phyloP scores from a whole-genome alignment of 2,113 vertebrate species.

The Anhinga anhinga region DNA sequence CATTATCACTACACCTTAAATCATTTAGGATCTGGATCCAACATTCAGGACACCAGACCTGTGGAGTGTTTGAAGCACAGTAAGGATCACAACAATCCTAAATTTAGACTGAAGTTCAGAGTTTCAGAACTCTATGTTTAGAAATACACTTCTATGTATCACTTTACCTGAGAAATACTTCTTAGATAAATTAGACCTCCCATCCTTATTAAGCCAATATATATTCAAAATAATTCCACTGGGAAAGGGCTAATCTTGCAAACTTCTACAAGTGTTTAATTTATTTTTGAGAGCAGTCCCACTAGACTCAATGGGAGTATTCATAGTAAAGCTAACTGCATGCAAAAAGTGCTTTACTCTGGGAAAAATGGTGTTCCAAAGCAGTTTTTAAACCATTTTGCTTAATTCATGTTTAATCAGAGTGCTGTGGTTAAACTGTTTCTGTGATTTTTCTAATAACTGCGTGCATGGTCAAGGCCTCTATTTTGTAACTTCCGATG shows the following conservation, averaged over 20 bases:
- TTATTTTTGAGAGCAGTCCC: not conserved
- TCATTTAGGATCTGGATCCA: not conserved
- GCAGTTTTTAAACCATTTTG: not conserved
- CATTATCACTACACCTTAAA: not conserved
- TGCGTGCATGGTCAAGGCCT: not conserved
- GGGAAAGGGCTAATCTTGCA: not conserved
- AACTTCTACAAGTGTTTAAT: not conserved
- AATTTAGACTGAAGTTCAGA: not conserved
- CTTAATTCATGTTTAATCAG: not conserved
- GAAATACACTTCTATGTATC: not conserved
- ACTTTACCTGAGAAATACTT: not conserved
- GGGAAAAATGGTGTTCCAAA: slow-evolving; percentile 4
- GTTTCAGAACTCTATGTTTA: not conserved
- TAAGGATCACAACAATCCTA: not conserved
- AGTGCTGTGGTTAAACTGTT: not conserved
- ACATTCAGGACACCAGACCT: not conserved
- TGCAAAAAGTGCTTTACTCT: not conserved
- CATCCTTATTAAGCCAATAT: not conserved
- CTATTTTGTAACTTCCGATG: not conserved
- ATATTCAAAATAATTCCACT: not conserved
- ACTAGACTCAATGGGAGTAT: slow-evolving; percentile 13
- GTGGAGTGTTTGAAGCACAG: not conserved
- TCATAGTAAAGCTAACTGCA: not conserved
- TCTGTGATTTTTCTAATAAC: not conserved
- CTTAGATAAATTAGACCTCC: not conserved